These are phyloP conservation scores for Coregonus suidteri DNA, from an alignment of 2,797 vertebrate species.

Conservation along the genomic window DNA sequence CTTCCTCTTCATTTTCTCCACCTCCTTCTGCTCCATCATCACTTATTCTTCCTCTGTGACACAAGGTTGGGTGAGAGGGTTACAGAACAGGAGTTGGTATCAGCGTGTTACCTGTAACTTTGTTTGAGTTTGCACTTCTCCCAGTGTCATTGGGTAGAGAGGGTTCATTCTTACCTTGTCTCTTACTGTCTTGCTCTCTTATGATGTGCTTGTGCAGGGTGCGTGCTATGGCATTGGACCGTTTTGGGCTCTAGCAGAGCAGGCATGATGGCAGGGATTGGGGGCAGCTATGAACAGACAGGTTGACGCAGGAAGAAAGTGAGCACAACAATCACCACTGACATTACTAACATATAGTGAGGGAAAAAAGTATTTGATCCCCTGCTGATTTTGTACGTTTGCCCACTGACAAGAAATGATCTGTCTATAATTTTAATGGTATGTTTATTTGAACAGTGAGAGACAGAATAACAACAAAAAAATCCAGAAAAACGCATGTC, in stretches of 20 bases:
- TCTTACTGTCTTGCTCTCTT: conserved; percentile 80
- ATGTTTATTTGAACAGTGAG: no score
- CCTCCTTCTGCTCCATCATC: conserved; percentile 78
- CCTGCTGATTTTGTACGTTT: no score
- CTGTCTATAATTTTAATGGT: no score
- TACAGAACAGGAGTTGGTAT: background rate
- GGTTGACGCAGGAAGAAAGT: background rate
- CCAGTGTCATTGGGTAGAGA: no score
- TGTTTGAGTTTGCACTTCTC: background rate
- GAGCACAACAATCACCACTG: background rate
- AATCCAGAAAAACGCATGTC: no score
- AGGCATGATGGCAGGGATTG: conserved; percentile 71
- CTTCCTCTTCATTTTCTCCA: conserved; percentile 79
- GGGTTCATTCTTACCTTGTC: conserved; percentile 70
- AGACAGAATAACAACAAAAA: no score
- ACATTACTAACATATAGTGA: no score
- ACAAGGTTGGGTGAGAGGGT: background rate
- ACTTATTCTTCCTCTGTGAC: conserved; percentile 82
- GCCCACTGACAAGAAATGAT: no score
- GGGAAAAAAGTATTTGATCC: no score
- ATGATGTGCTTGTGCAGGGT: conserved; percentile 82
- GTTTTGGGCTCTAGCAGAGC: conserved; percentile 82
- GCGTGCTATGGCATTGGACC: conserved; percentile 80
- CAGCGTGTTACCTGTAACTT: background rate
- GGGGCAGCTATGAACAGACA: conserved; percentile 40